phyloP scores from a whole-genome alignment of 2,888 invertebrate species.

The Choristoneura rosaceana region DNA sequence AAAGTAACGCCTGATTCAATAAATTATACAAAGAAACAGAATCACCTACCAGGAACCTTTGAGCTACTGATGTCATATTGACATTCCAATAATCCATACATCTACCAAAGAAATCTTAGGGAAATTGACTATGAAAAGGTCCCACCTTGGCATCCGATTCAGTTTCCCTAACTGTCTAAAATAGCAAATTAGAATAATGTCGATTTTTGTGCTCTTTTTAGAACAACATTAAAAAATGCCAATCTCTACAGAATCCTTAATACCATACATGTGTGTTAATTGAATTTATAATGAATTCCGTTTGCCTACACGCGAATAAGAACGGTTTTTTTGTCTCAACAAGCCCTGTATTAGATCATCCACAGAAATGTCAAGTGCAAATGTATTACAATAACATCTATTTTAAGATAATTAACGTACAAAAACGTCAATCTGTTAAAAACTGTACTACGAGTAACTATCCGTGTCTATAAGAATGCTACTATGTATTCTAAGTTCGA shows the following conservation, averaged over 20 bases:
- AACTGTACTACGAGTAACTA: neutral
- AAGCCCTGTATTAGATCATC: constrained; percentile 68
- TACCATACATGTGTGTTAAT: constrained; percentile 31
- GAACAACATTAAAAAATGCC: neutral
- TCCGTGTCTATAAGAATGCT: neutral
- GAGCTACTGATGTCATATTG: no score
- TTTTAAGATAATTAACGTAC: neutral
- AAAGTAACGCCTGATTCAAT: no score
- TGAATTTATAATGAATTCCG: constrained; percentile 35
- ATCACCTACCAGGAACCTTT: no score
- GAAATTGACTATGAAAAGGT: no score
- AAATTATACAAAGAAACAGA: no score
- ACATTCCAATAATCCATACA: no score
- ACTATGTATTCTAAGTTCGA: no score
- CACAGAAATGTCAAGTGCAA: constrained; percentile 63
- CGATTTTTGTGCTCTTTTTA: no score
- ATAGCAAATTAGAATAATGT: no score
- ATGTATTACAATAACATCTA: constrained; percentile 42
- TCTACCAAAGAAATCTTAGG: no score
- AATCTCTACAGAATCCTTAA: constrained; percentile 30
- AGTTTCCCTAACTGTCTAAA: no score
- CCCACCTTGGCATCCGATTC: no score
- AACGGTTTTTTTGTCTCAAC: constrained; percentile 30
- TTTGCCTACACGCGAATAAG: constrained; percentile 33
- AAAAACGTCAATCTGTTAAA: neutral